Evolutionary conservation across 1,140 invertebrate genomes (phyloP).

Genomic region (Caerostris extrusa): DNA sequence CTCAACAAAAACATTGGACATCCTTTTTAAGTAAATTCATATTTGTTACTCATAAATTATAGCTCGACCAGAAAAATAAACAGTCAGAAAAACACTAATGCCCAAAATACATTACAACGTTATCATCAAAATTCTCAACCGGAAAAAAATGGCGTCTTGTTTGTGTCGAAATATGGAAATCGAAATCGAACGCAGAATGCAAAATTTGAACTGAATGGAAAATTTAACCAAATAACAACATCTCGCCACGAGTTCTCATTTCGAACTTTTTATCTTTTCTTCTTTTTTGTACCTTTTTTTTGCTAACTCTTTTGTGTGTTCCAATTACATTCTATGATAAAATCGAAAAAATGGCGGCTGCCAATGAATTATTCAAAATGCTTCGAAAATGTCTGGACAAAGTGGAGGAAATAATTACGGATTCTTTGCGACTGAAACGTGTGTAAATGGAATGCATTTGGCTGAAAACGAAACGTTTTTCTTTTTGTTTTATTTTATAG

Average conservation of each 20-base stretch:
- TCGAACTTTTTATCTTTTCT: neutral
- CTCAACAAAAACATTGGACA: no score
- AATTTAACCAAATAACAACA: neutral
- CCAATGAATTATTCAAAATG: constrained; percentile 27
- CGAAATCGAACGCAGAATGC: neutral
- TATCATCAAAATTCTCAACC: neutral
- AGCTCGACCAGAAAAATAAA: neutral
- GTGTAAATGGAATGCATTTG: constrained; percentile 8
- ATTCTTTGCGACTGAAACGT: neutral
- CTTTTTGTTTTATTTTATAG: neutral
- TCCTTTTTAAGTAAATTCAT: neutral
- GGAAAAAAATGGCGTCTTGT: neutral
- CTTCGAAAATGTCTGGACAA: neutral
- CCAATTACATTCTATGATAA: neutral
- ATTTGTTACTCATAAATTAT: neutral
- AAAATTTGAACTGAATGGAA: neutral
- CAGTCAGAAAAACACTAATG: neutral
- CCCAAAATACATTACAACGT: neutral
- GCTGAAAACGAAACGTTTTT: neutral
- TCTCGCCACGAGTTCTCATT: neutral
- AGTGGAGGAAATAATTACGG: neutral
- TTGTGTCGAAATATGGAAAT: neutral
- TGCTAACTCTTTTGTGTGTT: neutral
- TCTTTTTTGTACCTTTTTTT: neutral
- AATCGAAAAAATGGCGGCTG: neutral